Conservation (phyloP, 2,113 vertebrate species). For the Tiliqua scincoides region DNA sequence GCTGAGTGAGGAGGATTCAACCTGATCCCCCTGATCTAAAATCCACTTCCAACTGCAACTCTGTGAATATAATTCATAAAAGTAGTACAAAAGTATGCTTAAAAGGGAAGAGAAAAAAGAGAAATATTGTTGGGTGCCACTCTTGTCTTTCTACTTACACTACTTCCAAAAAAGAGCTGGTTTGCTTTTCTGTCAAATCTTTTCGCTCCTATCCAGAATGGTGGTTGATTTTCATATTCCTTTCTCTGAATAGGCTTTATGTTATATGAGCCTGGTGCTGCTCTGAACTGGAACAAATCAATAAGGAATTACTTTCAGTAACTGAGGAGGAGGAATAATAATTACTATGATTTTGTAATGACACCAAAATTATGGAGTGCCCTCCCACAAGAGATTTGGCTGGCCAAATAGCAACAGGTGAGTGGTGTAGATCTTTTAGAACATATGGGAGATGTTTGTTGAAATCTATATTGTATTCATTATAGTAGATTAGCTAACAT, state of each 20-base stretch:
- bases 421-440: too few relatives aligned
- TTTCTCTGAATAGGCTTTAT: constrained; percentile 41
- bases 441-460: too few relatives aligned
- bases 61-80: background rate
- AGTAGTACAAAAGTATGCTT: background rate
- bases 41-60: too few relatives aligned
- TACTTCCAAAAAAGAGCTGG: constrained; percentile 49
- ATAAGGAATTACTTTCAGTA: background rate
- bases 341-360: background rate
- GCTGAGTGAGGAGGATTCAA: too few relatives aligned
- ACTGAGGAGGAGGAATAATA: background rate
- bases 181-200: constrained; percentile 44
- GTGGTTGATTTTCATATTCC: constrained; percentile 40
- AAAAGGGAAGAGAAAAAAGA: background rate
- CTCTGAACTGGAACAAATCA: constrained; percentile 46
- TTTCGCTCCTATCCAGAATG: constrained; percentile 73
- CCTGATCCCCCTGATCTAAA: background rate
- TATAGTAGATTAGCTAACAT: too few relatives aligned
- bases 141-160: constrained; percentile 52
- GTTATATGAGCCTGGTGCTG: constrained; percentile 69
- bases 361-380: background rate
- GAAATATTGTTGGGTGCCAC: fast-evolving
- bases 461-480: too few relatives aligned
- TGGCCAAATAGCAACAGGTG: too few relatives aligned
- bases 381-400: too few relatives aligned